Base-by-base conservation (phyloP, 1,140 invertebrate genomes). In the Belonocnema kinseyi region DNA sequence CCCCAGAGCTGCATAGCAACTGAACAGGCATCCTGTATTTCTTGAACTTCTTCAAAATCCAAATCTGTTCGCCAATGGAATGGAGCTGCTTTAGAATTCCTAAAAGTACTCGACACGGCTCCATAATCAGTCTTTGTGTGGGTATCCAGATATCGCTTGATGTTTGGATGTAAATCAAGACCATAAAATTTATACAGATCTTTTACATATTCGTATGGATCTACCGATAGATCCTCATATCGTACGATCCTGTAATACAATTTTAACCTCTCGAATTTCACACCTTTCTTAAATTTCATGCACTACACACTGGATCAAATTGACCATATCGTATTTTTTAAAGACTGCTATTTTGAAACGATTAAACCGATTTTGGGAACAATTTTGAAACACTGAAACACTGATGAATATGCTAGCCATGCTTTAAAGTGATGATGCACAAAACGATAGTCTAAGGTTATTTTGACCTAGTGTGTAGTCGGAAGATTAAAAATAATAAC, bases 51-150 rank as follows among this genome's bases (percentile, higher is more conserved):
- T 12, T 94, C 92, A 73, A 93, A 94, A 76, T 94, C 93, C 50
- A 97, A 91, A 83, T 96, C 95, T 58, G 92, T 93, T 79, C 94
- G 94, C 97, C 97, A 97, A 86, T 96, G 95, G 87, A 97, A 97
- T 76, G 96, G 96, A 73, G 96, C 95, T 26, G 93, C 94, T 86
- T 95, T 95, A 8, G 96, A 97, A 87, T 97, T 94, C 21, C 96
- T 92, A 87, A 95, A 96, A 8, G 96, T 97, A 83, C 96, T 97
- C 51, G 95, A 97, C 14, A 96, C 95, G 17, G 95, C 96, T 14
- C 95, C 96, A 7, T 94, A 93, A 82, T 97, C 94, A 54, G 93
- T 92, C 85, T 95, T 96, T 2, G 96, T 97, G 86, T 97, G 96
- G 4, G 95, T 94, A 80, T 96, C 94, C 17, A 97, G 90, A 89